These are phyloP conservation scores for Trichomalopsis sarcophagae DNA, from an alignment of 1,140 invertebrate genomes.

Conservation along the genomic window DNA sequence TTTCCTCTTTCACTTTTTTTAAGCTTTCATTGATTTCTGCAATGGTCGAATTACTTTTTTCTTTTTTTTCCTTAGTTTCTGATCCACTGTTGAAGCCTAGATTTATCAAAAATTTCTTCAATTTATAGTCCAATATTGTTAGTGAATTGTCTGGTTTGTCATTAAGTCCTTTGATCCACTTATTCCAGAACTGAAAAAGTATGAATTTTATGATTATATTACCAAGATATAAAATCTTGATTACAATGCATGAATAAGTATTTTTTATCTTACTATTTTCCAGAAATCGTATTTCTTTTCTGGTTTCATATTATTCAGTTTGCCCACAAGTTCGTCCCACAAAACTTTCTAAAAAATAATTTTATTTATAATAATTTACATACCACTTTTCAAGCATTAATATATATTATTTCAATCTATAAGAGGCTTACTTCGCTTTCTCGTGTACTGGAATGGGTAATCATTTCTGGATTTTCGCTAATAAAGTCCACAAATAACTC, in stretches of 20 bases:
- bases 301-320: neutral
- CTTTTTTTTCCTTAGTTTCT: neutral
- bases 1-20: neutral
- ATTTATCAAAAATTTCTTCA: neutral
- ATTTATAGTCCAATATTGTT: neutral
- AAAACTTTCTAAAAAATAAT: neutral
- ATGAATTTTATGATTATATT: neutral
- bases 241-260: neutral
- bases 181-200: neutral
- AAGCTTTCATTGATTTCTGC: neutral
- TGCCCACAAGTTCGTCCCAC: neutral
- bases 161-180: neutral
- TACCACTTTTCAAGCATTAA: neutral
- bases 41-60: neutral
- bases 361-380: neutral
- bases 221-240: neutral
- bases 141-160: neutral
- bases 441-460: neutral
- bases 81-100: neutral
- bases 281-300: neutral
- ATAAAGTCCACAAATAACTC: neutral
- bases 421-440: neutral
- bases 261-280: neutral
- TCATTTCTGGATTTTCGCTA: slow-evolving; percentile 4
- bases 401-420: neutral